Percentiles rank a stretch among this genome's conserved stretches.
phyloP scores from a whole-genome alignment of 2,888 invertebrate genomes.

The Tinea trinotella region DNA sequence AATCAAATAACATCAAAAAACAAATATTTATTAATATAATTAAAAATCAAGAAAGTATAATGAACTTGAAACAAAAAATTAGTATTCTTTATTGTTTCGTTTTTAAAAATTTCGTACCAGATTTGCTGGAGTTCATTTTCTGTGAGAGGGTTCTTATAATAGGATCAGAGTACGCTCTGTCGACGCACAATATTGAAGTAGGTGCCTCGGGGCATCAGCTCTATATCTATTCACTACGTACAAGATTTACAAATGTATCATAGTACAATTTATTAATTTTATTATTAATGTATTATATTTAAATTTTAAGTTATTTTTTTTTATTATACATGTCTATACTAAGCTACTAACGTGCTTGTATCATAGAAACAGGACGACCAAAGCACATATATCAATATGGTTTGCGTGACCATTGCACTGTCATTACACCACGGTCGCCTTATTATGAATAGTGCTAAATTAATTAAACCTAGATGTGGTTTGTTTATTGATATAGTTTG shows the following conservation, averaged over 20 bases:
- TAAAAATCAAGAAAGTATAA: neutral
- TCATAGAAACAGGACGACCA: too few relatives aligned
- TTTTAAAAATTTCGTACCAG: neutral
- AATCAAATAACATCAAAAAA: too few relatives aligned
- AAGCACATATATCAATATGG: too few relatives aligned
- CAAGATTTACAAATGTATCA: neutral
- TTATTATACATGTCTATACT: too few relatives aligned
- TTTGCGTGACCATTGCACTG: too few relatives aligned
- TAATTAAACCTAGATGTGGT: too few relatives aligned
- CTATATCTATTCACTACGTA: neutral
- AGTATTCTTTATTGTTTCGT: neutral
- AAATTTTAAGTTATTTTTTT: too few relatives aligned
- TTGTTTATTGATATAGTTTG: too few relatives aligned
- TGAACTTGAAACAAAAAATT: neutral
- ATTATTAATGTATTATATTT: neutral
- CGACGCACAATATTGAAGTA: constrained; percentile 34
- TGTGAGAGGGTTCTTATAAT: constrained; percentile 27
- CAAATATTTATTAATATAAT: neutral
- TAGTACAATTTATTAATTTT: neutral
- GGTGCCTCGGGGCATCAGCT: constrained; percentile 25
- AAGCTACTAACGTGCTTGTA: too few relatives aligned
- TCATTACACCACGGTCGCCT: too few relatives aligned
- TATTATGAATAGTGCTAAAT: too few relatives aligned
- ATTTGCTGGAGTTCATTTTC: neutral
- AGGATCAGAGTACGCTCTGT: constrained; percentile 30